phyloP scores from a whole-genome alignment of 1,140 invertebrate species.

The Mamestra configurata region DNA sequence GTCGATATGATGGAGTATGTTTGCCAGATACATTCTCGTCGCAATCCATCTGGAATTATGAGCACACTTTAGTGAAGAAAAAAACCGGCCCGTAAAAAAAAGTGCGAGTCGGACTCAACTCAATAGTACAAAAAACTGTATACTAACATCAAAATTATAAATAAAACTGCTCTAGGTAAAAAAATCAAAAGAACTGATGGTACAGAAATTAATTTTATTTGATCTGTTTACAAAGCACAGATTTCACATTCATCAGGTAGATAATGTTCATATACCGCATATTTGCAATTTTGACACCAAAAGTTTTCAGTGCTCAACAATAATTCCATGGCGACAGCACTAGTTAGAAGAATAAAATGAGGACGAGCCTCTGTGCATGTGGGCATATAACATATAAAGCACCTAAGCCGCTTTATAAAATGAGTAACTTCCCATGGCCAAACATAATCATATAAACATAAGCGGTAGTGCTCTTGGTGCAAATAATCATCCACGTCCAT shows the following conservation, averaged over 20 bases:
- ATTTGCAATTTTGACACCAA: constrained; percentile 4
- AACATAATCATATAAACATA: not conserved
- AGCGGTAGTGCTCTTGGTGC: not conserved
- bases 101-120: too few species aligned
- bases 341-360: not conserved
- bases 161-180: not conserved
- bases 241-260: not conserved
- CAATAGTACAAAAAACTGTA: not conserved
- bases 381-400: too few species aligned
- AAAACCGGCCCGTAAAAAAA: too few species aligned
- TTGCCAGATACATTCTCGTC: not conserved
- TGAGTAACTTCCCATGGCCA: constrained; percentile 7
- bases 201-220: constrained; percentile 2
- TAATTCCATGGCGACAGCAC: too few species aligned
- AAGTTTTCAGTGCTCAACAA: not conserved
- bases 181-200: not conserved
- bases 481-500: not conserved
- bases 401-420: not conserved
- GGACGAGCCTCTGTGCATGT: too few species aligned
- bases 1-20: not conserved
- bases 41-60: not conserved
- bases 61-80: not conserved
- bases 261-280: not conserved
- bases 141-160: constrained; percentile 5
- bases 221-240: not conserved